Evolutionary conservation across 1,140 invertebrate genomes (phyloP).

Genomic region (Drosophila leontia): DNA sequence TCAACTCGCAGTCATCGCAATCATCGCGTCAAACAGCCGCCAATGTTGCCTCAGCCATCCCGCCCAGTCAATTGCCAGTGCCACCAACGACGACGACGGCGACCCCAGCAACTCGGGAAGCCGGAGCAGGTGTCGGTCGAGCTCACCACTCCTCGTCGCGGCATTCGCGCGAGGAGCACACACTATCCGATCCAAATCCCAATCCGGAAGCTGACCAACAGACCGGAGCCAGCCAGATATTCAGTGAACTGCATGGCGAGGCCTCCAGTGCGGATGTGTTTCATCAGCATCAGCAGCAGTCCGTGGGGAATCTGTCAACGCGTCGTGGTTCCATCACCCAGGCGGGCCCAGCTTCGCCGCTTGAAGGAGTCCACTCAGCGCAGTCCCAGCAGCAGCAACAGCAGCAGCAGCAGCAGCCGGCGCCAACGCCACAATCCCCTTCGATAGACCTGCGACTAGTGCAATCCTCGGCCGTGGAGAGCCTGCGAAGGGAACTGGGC

Average conservation of each 20-base stretch:
- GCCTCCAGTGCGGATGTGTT: conserved; percentile 47
- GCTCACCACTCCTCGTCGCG: conserved; percentile 49
- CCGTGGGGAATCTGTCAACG: conserved; percentile 55
- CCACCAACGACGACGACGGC: background rate
- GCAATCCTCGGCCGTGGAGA: conserved; percentile 90
- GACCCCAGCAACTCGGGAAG: background rate
- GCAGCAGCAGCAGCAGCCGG: background rate
- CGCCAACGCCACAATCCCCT: background rate
- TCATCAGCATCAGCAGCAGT: conserved; percentile 63
- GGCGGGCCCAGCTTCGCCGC: background rate
- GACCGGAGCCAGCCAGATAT: conserved; percentile 6
- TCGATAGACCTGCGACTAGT: conserved; percentile 87
- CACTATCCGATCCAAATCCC: conserved; percentile 62
- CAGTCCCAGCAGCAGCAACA: background rate
- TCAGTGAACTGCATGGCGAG: conserved; percentile 50
- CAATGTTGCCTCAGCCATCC: too few relatives aligned
- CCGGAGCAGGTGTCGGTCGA: conserved; percentile 14
- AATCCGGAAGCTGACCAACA: conserved; percentile 36
- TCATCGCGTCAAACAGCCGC: conserved; percentile 24
- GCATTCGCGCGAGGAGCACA: conserved; percentile 68
- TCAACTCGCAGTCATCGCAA: conserved; percentile 35
- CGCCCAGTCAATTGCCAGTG: conserved; percentile 58
- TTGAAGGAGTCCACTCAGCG: background rate
- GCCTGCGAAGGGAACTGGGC: conserved; percentile 92
- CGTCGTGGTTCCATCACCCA: conserved; percentile 56